Conservation (phyloP, 2,113 vertebrate species). For the Grammomys surdaster region DNA sequence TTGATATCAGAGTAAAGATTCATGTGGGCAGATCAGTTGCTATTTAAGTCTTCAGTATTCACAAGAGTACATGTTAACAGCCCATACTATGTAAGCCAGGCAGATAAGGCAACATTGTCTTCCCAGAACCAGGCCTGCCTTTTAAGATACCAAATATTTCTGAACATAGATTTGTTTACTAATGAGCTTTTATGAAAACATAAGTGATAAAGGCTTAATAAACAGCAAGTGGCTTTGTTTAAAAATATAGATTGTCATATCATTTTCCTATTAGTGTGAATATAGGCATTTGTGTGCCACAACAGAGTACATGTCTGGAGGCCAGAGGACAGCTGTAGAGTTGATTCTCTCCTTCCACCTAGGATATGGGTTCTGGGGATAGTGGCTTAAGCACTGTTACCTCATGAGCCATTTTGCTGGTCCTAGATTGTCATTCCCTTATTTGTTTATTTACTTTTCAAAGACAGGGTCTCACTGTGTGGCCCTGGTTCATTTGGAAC, state of each 20-base stretch:
- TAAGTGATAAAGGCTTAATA: background rate
- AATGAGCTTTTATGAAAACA: background rate
- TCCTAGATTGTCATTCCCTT: background rate
- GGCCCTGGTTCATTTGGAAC: background rate
- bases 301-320: background rate
- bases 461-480: background rate
- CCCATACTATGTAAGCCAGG: background rate
- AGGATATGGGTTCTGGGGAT: background rate
- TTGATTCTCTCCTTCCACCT: background rate
- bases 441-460: background rate
- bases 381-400: background rate
- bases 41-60: background rate
- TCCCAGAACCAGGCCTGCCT: background rate
- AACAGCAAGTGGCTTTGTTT: background rate
- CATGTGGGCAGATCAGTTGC: background rate
- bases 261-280: background rate
- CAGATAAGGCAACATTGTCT: background rate
- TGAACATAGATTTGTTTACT: conserved; percentile 1
- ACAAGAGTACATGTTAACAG: background rate
- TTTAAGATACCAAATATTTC: background rate
- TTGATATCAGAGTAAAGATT: background rate
- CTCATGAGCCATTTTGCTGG: background rate
- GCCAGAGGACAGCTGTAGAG: background rate
- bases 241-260: background rate
- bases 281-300: background rate